A percentile compares a stretch with the other conserved stretches of the same genome.
Conservation (phyloP, 2,113 vertebrate genomes). For the Acanthisitta chloris region DNA sequence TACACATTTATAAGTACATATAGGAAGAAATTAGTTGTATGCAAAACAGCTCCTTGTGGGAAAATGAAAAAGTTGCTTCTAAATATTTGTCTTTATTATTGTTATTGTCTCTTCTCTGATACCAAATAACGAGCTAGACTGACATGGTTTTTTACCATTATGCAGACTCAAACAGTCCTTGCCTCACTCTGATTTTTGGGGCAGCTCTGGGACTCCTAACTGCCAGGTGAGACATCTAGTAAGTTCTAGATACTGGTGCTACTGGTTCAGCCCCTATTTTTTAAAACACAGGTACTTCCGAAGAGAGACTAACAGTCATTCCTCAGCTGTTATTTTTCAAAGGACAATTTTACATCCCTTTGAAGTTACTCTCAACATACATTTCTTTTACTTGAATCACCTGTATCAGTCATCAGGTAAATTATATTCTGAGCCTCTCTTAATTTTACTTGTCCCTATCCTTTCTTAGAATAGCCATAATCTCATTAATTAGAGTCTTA, state of each 20-base stretch:
- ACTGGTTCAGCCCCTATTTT: background rate
- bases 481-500: constrained; percentile 49
- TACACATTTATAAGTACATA: accelerated
- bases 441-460: constrained; percentile 18
- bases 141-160: background rate
- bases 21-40: background rate
- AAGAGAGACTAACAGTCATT: background rate
- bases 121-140: background rate
- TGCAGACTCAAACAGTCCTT: background rate
- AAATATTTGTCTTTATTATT: background rate
- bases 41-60: background rate
- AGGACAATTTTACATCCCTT: background rate
- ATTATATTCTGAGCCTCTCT: background rate
- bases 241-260: background rate
- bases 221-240: background rate
- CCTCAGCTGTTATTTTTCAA: background rate
- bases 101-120: background rate
- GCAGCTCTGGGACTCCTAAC: background rate
- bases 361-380: background rate
- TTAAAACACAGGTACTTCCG: background rate
- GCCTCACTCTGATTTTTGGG: background rate
- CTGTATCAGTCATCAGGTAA: background rate
- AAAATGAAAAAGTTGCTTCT: background rate
- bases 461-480: constrained; percentile 20
- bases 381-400: background rate